A percentile compares a stretch with the other conserved stretches of the same genome.
Evolutionary conservation across 2,797 vertebrate genomes (phyloP).

Genomic region (Malacoctenus gilli): DNA sequence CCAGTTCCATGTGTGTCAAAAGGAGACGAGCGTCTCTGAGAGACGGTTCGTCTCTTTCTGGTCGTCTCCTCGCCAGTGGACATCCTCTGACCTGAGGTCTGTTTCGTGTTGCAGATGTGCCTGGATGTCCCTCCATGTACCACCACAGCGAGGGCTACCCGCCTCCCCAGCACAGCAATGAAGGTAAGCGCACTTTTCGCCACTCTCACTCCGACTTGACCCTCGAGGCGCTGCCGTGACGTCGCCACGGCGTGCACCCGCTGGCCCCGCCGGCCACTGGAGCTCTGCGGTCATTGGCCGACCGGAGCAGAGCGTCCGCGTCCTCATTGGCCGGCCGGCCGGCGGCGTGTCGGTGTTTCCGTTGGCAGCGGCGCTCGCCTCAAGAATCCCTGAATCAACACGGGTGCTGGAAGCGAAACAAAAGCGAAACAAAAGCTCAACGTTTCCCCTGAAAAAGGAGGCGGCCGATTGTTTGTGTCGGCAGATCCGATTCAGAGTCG

Average conservation of each 20-base stretch:
- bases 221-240: too few relatives aligned
- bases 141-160: slow-evolving; percentile 85
- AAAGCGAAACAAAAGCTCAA: too few relatives aligned
- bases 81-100: too few relatives aligned
- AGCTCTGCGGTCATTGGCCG: slow-evolving; percentile 77
- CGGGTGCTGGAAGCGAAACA: slow-evolving; percentile 71
- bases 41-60: too few relatives aligned
- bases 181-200: slow-evolving; percentile 81
- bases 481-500: too few relatives aligned
- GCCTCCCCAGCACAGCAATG: slow-evolving; percentile 75
- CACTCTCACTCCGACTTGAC: too few relatives aligned
- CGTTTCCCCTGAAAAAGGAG: too few relatives aligned
- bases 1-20: too few relatives aligned
- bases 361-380: slow-evolving; percentile 73
- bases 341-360: slow-evolving; percentile 75
- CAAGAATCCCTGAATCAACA: slow-evolving; percentile 81
- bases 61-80: too few relatives aligned
- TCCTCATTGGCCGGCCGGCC: slow-evolving; percentile 77
- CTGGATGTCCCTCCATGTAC: slow-evolving; percentile 90
- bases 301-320: slow-evolving; percentile 64
- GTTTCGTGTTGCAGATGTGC: slow-evolving; percentile 81
- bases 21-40: too few relatives aligned
- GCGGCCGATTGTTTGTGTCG: slow-evolving; percentile 56
- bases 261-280: too few relatives aligned
- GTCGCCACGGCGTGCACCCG: too few relatives aligned